Percentiles rank a stretch among this genome's conserved stretches.
phyloP scores from a whole-genome alignment of 1,140 invertebrate genomes.

The Trichomalopsis sarcophagae region DNA sequence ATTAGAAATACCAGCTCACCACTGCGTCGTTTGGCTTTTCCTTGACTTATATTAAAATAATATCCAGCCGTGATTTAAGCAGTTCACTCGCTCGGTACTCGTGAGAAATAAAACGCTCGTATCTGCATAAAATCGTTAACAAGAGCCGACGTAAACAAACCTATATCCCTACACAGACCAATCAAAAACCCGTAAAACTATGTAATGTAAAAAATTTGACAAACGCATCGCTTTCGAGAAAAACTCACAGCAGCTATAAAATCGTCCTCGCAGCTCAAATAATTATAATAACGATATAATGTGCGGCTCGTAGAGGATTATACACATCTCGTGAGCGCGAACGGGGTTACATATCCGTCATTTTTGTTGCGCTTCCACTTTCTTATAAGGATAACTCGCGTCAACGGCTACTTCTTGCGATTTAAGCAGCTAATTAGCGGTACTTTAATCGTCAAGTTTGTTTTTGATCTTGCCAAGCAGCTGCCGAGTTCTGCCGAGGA shows the following conservation, averaged over 20 bases:
- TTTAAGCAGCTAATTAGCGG: constrained; percentile 42
- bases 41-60: not conserved
- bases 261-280: too few species aligned
- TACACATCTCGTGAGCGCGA: too few species aligned
- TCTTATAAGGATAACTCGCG: not conserved
- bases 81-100: not conserved
- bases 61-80: not conserved
- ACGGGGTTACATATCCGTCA: not conserved
- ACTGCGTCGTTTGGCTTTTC: not conserved
- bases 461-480: constrained; percentile 48
- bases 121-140: too few species aligned
- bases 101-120: too few species aligned
- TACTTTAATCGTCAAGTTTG: constrained; percentile 49
- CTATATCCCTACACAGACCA: too few species aligned
- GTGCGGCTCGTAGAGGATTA: too few species aligned
- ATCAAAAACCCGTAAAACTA: too few species aligned
- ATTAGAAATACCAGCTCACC: not conserved
- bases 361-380: not conserved
- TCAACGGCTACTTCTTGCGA: constrained; percentile 14
- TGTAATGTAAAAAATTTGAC: too few species aligned
- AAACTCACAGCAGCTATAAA: too few species aligned
- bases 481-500: constrained; percentile 19
- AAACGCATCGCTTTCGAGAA: too few species aligned
- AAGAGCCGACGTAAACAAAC: too few species aligned
- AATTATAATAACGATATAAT: too few species aligned